Base-by-base conservation (phyloP, 2,888 invertebrate genomes). In the Patella ulyssiponensis region DNA sequence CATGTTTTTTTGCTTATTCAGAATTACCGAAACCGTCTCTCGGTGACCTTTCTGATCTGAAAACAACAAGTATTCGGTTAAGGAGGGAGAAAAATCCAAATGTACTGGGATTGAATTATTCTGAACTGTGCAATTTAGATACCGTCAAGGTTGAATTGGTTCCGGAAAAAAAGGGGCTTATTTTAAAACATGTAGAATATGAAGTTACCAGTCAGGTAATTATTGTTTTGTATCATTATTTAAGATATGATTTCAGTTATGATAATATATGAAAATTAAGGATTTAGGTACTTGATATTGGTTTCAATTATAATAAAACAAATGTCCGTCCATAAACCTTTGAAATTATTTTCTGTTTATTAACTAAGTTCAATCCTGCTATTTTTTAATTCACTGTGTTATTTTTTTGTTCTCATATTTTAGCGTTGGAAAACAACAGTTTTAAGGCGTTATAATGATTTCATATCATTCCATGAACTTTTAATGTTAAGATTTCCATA, bases 141-240 rank as follows among this genome's bases (percentile, higher is more conserved):
- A 84, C 86, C n/a, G 86, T 92, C 9, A 90, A 90, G 81, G 90
- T 92, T 14, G 91, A 91, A 74, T 85, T 92, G 14, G 89, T 92
- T 14, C 92, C 92, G 20, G 92, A 92, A 81, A 92, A 92, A 84
- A 92, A 92, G 83, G 92, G 92, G 17, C 82, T 92, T 23, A 90
- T 92, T 44, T 82, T 92, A 51, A 92, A 92, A 82, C 92, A 92
- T 87, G 91, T 92, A 58, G 92, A 92, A 84, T 92, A 92, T 88
- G 92, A 92, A 85, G 88, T 92, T 7, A 90, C 91, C 71, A 92
- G 92, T 85, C 86, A 89, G 89, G 92, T 92, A 83, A 79, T 80
- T 71, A 9, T 53, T 23, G 54, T 9, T 20, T n/a, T 44, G 9
- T 73, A 52, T 44, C 3, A 17, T n/a, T 73, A 17, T 44, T 53